Base-by-base conservation (phyloP, 2,797 vertebrate species). In the Coilia nasus region DNA sequence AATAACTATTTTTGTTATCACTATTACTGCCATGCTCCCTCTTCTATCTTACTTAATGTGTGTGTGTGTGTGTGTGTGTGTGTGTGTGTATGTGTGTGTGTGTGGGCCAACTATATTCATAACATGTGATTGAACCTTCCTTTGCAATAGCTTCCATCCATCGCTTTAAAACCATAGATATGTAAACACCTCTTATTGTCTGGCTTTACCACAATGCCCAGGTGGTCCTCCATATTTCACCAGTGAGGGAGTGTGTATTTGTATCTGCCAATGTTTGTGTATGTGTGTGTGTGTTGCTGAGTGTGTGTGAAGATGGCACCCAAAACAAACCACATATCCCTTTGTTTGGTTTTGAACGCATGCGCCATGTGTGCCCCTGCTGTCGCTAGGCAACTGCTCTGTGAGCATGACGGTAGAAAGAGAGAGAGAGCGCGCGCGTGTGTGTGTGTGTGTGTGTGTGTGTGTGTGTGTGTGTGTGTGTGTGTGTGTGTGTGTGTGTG, bases 241-340 rank as follows among this genome's bases (percentile, higher is more conserved):
- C 90, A 83, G n/a, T n/a, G 41, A 91, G 89, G 89, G 71, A 78
- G 85, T 17, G 50, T 90, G 89, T 88, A 86, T 90, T 82, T 54
- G 88, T 89, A 88, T 91, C 88, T 88, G 90, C 80, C 88, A 10
- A 78, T 92, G 93, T 89, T 82, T 87, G 90, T 90, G 86, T 90
- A 92, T 90, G 93, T 87, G 81, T 90, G 90, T 92, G 89, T 83
- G 54, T 78, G 71, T 41, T 91, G 92, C 90, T 91, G 90, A 89
- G 86, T 19, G 62, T 89, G 89, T 92, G 90, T 92, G 93, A 91
- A 92, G 93, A 92, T 91, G 90, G 88, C 88, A 90, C 93, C 92
- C 91, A 93, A 90, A 94, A 91, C 91, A 93, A 92, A 93, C 89
- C 67, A 86, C 86, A 88, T 90, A 90, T 87, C 85, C 89, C 91